These are phyloP conservation scores for Alsophila aescularia DNA, from an alignment of 2,888 invertebrate species.

Conservation along the genomic window DNA sequence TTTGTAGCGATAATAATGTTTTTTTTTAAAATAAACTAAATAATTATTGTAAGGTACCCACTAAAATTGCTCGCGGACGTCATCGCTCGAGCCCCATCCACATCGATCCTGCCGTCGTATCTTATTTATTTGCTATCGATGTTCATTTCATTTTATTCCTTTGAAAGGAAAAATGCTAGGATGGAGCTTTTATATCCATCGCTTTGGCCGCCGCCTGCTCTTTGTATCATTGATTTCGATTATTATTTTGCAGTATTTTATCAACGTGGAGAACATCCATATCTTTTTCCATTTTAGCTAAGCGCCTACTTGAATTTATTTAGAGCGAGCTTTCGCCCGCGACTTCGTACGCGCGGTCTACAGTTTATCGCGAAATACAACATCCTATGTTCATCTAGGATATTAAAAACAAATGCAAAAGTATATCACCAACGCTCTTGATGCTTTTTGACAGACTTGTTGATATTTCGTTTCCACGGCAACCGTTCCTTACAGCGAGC, in stretches of 20 bases:
- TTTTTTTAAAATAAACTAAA: background rate
- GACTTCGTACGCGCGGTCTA: no score
- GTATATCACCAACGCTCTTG: no score
- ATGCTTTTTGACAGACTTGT: no score
- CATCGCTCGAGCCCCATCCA: slow-evolving; percentile 34
- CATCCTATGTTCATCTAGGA: no score
- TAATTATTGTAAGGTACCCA: background rate
- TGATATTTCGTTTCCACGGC: no score
- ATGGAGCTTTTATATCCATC: slow-evolving; percentile 21
- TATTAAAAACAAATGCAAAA: no score
- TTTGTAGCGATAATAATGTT: slow-evolving; percentile 4
- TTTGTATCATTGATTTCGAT: slow-evolving; percentile 15
- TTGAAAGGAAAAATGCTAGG: slow-evolving; percentile 38
- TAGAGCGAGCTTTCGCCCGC: no score
- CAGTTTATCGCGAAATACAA: no score
- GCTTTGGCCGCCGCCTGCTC: slow-evolving; percentile 9
- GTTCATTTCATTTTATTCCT: slow-evolving; percentile 39
- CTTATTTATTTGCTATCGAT: slow-evolving; percentile 46
- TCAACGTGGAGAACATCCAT: background rate
- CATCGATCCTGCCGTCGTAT: slow-evolving; percentile 31
- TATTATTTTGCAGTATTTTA: background rate
- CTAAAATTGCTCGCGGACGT: slow-evolving; percentile 17
- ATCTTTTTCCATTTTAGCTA: background rate
- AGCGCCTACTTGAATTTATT: background rate
- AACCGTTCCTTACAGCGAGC: no score